Conservation (phyloP, 2,797 vertebrate species). For the Trachurus trachurus region DNA sequence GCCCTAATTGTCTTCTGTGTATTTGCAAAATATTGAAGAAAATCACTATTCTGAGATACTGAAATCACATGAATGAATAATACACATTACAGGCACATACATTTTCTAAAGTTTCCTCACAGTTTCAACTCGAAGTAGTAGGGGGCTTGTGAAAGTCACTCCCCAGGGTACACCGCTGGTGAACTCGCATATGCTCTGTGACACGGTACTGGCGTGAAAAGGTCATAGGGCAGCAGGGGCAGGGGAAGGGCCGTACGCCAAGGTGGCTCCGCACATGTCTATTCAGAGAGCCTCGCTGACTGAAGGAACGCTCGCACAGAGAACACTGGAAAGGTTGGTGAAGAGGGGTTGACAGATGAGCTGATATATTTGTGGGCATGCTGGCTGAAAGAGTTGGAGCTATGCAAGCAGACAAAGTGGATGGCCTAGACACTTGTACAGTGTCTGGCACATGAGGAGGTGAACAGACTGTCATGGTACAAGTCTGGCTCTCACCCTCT, state of each 20-base stretch:
- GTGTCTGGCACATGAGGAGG: slow-evolving; percentile 22
- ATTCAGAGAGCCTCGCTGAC: slow-evolving; percentile 85
- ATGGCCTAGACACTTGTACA: slow-evolving; percentile 28
- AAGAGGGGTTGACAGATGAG: slow-evolving; percentile 40
- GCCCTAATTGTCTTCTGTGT: background rate
- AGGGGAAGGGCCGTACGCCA: slow-evolving; percentile 84
- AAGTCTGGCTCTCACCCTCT: slow-evolving; percentile 17
- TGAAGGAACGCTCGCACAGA: slow-evolving; percentile 82
- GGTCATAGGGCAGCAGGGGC: slow-evolving; percentile 84
- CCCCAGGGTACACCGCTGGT: slow-evolving; percentile 70
- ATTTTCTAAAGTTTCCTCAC: background rate
- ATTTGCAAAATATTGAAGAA: background rate
- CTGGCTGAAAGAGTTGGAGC: slow-evolving; percentile 34
- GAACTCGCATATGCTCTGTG: slow-evolving; percentile 85
- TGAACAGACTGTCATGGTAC: slow-evolving; percentile 24
- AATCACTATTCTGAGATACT: background rate
- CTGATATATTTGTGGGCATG: slow-evolving; percentile 46
- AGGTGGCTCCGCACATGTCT: slow-evolving; percentile 85
- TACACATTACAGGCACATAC: background rate
- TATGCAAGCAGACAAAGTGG: slow-evolving; percentile 58
- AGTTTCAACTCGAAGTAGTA: slow-evolving; percentile 45
- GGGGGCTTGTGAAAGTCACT: slow-evolving; percentile 48
- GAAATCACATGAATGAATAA: background rate
- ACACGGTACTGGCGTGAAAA: slow-evolving; percentile 87
- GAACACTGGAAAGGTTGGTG: slow-evolving; percentile 80